These are phyloP conservation scores for Pristionchus japonicus DNA, from an alignment of 2,888 invertebrate genomes.

Conservation along the genomic window DNA sequence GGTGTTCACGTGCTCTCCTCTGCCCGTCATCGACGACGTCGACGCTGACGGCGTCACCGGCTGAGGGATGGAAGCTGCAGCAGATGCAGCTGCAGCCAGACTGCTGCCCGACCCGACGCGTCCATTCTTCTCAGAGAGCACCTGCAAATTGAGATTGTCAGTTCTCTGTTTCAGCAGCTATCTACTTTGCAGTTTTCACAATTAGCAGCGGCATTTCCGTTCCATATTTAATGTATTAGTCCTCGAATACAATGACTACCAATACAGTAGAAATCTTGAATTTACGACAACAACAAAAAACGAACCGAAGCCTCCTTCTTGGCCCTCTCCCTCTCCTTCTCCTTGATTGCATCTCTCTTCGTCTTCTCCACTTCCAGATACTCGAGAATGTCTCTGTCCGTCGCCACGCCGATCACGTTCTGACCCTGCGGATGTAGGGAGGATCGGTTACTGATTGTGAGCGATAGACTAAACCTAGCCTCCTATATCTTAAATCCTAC, in stretches of 20 bases:
- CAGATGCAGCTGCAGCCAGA: not conserved
- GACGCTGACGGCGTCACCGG: not conserved
- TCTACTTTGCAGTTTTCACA: not conserved
- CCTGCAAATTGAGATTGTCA: conserved; percentile 48
- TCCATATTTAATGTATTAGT: not conserved
- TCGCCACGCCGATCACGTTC: conserved; percentile 67
- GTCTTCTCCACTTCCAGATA: conserved; percentile 64
- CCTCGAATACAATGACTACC: too few relatives aligned
- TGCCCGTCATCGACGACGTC: not conserved
- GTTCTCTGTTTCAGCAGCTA: not conserved
- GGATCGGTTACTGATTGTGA: too few relatives aligned
- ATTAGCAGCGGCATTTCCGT: not conserved
- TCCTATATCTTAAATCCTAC: too few relatives aligned
- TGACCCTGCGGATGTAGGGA: conserved; percentile 69
- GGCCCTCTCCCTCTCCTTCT: conserved; percentile 31
- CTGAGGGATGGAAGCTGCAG: not conserved
- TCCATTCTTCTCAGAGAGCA: conserved; percentile 59
- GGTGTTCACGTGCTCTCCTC: not conserved
- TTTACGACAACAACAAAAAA: too few relatives aligned
- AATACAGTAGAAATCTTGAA: too few relatives aligned
- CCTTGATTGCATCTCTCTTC: not conserved
- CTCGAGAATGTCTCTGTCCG: conserved; percentile 67
- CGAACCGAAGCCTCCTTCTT: conserved; percentile 37
- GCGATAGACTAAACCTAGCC: too few relatives aligned
- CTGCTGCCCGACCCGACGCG: conserved; percentile 45